A percentile compares a stretch with the other conserved stretches of the same genome.
phyloP scores from a whole-genome alignment of 2,888 invertebrate species.

The Netelia virgata region DNA sequence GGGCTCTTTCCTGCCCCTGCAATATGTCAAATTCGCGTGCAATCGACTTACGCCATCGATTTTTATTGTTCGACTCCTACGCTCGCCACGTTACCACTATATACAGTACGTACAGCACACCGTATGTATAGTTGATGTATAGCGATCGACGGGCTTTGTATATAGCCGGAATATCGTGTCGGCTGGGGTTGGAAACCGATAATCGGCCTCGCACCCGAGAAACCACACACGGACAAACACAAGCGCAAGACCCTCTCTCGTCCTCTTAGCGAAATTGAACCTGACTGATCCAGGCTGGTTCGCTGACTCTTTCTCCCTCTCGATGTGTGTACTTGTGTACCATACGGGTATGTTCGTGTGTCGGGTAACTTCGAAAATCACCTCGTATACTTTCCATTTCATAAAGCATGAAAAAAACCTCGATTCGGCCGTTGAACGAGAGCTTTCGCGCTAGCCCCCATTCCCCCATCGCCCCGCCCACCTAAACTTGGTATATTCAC shows the following conservation, averaged over 20 bases:
- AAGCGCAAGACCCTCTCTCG: conserved; percentile 40
- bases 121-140: conserved; percentile 8
- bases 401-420: conserved; percentile 60
- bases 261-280: conserved; percentile 71
- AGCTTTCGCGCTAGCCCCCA: conserved; percentile 35
- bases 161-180: conserved; percentile 52
- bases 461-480: neutral
- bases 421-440: conserved; percentile 51
- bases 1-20: conserved; percentile 66
- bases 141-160: conserved; percentile 1
- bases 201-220: conserved; percentile 70
- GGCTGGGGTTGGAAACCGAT: conserved; percentile 70
- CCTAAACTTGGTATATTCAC: conserved; percentile 4
- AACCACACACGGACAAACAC: conserved; percentile 48
- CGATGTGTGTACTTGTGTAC: neutral
- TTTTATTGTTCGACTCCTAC: conserved; percentile 72
- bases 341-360: neutral
- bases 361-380: conserved; percentile 56
- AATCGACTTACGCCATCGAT: conserved; percentile 72
- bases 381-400: conserved; percentile 68
- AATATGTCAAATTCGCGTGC: conserved; percentile 73
- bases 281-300: conserved; percentile 66
- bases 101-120: neutral
- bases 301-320: conserved; percentile 7
- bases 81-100: conserved; percentile 34